These are phyloP conservation scores for Globicephala melas DNA, from an alignment of 2,113 vertebrate genomes.

Conservation along the genomic window DNA sequence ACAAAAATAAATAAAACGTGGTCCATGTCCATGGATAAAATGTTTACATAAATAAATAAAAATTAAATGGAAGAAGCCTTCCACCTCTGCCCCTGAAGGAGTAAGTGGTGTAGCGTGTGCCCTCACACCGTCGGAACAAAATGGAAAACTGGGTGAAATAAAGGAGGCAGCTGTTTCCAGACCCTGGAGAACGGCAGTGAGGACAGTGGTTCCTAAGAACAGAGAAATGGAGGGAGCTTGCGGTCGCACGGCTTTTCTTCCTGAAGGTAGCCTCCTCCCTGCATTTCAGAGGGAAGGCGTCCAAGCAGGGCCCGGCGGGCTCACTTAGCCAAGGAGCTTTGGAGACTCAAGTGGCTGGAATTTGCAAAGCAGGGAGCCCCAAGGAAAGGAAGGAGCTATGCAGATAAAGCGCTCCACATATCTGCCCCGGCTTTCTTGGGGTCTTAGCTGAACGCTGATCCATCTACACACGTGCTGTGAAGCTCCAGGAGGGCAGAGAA, in stretches of 20 bases:
- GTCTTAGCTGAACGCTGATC: background rate
- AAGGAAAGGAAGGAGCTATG: background rate
- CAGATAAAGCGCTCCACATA: background rate
- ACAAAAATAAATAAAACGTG: background rate
- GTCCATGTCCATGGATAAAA: background rate
- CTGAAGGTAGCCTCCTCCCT: background rate
- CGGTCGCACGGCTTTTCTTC: rapidly evolving
- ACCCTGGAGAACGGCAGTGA: rapidly evolving
- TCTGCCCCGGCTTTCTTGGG: no score
- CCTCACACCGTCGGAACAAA: background rate
- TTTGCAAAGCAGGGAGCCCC: background rate
- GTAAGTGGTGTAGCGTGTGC: background rate
- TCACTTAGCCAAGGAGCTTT: no score
- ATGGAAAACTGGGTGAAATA: background rate
- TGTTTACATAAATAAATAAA: background rate
- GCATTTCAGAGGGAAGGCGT: no score
- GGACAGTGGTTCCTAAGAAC: background rate
- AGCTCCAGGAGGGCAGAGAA: background rate
- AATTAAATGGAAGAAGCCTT: background rate
- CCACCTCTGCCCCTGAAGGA: background rate
- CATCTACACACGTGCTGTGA: rapidly evolving
- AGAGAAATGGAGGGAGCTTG: background rate
- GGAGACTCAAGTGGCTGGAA: background rate
- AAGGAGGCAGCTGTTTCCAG: rapidly evolving
- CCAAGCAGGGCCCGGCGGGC: background rate